Evolutionary conservation across 1,140 invertebrate genomes (phyloP), one percentile per base, ranked within the genome.

Genomic region (Macrotrachela quadricornifera): DNA sequence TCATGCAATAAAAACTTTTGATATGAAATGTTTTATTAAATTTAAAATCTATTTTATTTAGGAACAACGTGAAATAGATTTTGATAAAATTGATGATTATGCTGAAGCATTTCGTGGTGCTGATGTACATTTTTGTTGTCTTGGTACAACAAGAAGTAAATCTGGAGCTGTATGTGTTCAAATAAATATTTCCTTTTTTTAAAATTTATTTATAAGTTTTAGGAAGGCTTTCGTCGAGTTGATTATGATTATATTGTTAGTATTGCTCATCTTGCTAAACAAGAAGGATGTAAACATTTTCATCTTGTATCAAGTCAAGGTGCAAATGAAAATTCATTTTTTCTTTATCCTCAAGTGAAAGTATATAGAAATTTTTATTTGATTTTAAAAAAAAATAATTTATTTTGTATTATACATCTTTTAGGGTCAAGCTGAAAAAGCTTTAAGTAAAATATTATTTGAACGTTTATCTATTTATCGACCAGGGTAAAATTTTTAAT

Each of bases 231-330:
- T 48, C 14, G 46, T 6, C 66, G 64, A 57, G 73, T 76, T 1
- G 75, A 76, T 60, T 66, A 73, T 61, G 75, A 76, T 56, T 76
- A 76, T 63, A 72, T 76, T 3, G 49, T 74, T 16, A 60, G 66
- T 36, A 54, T 71, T 16, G 74, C 74, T 17, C 66, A 71, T 49
- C 39, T 74, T 13, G 69, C 74, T 0, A 74, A 73, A 56, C 59
- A 63, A 42, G 61, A 60, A 42, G 72, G 71, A 9, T 72, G 70
- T 55, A 63, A 68, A 52, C 71, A 75, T 54, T 74, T 75, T 56
- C 59, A 68, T 55, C 57, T 75, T 6, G 63, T 76, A 1, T 71
- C 72, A 6, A 67, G 71, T 1, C 58, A 62, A 21, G 64, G 65
- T 16, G 69, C 69, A 41, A 59, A 71, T 56, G 65, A 66, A 49